A percentile compares a stretch with the other conserved stretches of the same genome.
phyloP scores from a whole-genome alignment of 2,888 invertebrate genomes.

The Hydropsyche betteni region DNA sequence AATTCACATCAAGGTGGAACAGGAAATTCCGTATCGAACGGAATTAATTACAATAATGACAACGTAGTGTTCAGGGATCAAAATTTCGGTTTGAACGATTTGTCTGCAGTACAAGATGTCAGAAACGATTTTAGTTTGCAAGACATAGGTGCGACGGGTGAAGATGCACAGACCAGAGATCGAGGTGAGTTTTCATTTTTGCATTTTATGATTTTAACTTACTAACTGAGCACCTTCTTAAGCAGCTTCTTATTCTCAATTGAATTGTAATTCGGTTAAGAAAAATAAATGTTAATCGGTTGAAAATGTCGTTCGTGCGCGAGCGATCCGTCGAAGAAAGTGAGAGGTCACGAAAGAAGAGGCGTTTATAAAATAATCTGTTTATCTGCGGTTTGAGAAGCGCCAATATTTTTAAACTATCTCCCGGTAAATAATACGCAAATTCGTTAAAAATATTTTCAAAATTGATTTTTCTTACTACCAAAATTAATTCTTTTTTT shows the following conservation, averaged over 20 bases:
- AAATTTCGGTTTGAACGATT: constrained; percentile 68
- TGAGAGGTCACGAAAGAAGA: constrained; percentile 23
- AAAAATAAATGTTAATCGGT: no score
- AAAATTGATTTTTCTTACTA: no score
- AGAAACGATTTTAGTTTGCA: constrained; percentile 70
- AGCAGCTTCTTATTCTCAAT: neutral
- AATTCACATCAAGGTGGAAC: constrained; percentile 59
- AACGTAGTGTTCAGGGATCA: constrained; percentile 69
- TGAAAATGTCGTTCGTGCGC: constrained; percentile 4
- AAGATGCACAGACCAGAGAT: constrained; percentile 67
- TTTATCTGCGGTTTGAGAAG: no score
- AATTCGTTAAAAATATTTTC: no score
- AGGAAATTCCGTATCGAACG: constrained; percentile 51
- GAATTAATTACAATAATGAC: constrained; percentile 57
- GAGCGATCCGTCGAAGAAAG: constrained; percentile 1
- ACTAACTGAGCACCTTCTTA: neutral
- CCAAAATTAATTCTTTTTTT: neutral
- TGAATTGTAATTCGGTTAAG: no score
- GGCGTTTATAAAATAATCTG: constrained; percentile 6
- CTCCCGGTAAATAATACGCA: no score
- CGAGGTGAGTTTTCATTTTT: constrained; percentile 67
- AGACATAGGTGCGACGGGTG: constrained; percentile 66
- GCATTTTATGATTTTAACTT: neutral
- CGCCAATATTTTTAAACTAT: no score
- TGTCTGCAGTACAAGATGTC: constrained; percentile 63